A percentile compares a stretch with the other conserved stretches of the same genome.
phyloP scores from a whole-genome alignment of 2,888 invertebrate species.

The Microplitis deprimator region DNA sequence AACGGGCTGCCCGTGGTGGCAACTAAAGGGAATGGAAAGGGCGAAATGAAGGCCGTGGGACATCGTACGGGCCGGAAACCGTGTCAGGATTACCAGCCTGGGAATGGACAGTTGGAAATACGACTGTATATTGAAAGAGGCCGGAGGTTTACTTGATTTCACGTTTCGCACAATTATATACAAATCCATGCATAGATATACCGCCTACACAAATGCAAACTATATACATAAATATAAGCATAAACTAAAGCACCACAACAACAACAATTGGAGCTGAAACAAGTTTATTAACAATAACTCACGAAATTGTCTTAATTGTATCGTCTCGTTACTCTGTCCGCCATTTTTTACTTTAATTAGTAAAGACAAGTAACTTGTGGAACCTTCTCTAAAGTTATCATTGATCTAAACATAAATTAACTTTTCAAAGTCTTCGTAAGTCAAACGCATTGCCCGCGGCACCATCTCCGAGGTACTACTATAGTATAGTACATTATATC shows the following conservation, averaged over 20 bases:
- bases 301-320: background rate
- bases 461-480: slow-evolving; percentile 17
- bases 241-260: background rate
- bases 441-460: slow-evolving; percentile 19
- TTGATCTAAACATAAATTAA: slow-evolving; percentile 5
- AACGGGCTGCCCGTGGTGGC: slow-evolving; percentile 50
- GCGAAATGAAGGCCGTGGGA: slow-evolving; percentile 37
- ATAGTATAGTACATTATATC: background rate
- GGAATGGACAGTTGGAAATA: slow-evolving; percentile 60
- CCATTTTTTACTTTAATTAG: background rate
- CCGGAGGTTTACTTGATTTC: slow-evolving; percentile 42
- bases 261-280: background rate
- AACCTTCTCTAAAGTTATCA: background rate
- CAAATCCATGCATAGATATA: slow-evolving; percentile 30
- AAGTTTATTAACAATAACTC: background rate
- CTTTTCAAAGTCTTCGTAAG: slow-evolving; percentile 11
- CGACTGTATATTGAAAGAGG: slow-evolving; percentile 45
- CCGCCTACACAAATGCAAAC: background rate
- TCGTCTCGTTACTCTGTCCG: background rate
- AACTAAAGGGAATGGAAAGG: slow-evolving; percentile 33
- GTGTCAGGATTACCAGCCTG: slow-evolving; percentile 61
- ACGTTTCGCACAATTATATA: slow-evolving; percentile 19
- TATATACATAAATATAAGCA: background rate
- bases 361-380: background rate
- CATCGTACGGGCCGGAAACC: slow-evolving; percentile 56